Evolutionary conservation across 2,113 vertebrate genomes (phyloP), one percentile per base, ranked within the genome.

Genomic region (Ursus arctos): DNA sequence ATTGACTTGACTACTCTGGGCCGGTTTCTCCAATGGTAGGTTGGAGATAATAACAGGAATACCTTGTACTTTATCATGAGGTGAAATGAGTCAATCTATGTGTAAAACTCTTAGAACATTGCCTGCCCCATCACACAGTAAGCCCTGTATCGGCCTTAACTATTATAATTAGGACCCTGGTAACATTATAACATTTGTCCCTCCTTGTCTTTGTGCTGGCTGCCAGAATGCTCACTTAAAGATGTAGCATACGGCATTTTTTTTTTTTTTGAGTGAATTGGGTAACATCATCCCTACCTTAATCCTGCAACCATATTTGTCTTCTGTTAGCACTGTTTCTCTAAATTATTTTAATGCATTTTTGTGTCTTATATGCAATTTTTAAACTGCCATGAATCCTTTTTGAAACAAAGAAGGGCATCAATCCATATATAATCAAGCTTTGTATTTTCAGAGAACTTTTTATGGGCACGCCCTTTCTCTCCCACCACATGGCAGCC

Each of bases 291-390:
- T 19, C 49, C 33, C 16, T 40, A 6, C 47, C 33, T 92, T 47
- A 12, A 40, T 31, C 19, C 81, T n/a, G 9, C 0, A 28, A 7
- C 8, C 0, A 0, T 12, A 43, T n/a, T 53, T 67, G n/a, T 10
- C 43, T 72, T 63, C 31, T 49, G 3, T 51, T 77, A 59, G 19
- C 6, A 16, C 28, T 59, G 0, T 51, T 93, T 77, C 65, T 81
- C 65, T 43, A 69, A 80, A 10, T 88, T 80, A 49, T 18, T 74
- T 84, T 22, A 43, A n/a, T 47, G 19, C 13, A 61, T 71, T 49
- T 81, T 65, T 11, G 1, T 21, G 11, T 69, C 16, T 85, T 18
- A 51, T 28, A 43, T 65, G 22, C 16, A 51, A 40, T 69, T 91
- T 94, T 59, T 43, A 51, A 94, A 47, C 6, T 36, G 2, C 24